phyloP scores from a whole-genome alignment of 2,113 vertebrate genomes.

The Bungarus multicinctus region DNA sequence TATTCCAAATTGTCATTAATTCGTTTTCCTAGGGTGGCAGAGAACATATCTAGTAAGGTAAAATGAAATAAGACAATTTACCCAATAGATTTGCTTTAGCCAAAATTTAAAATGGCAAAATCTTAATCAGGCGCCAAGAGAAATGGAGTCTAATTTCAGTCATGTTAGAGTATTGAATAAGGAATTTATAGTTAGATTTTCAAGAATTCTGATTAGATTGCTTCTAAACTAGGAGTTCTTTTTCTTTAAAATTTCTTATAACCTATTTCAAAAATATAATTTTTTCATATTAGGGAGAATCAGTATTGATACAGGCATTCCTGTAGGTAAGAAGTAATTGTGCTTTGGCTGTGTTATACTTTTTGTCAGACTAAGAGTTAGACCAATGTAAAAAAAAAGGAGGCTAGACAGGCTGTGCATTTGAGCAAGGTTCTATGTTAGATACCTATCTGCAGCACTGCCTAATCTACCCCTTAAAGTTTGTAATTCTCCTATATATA shows the following conservation, averaged over 20 bases:
- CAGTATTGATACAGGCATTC: background rate
- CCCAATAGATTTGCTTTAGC: background rate
- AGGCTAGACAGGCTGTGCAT: background rate
- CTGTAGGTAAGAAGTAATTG: background rate
- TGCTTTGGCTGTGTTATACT: background rate
- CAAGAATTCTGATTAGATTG: background rate
- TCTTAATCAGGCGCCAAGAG: background rate
- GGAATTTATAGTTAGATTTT: background rate
- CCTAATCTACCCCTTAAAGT: background rate
- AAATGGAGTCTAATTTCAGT: background rate
- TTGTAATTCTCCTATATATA: background rate
- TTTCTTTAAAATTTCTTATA: background rate
- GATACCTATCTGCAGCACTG: background rate
- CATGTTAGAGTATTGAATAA: background rate
- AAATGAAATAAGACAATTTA: background rate
- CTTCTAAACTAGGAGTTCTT: background rate
- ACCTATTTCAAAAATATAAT: background rate
- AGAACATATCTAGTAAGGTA: background rate
- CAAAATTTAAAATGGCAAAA: background rate
- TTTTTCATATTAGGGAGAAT: background rate
- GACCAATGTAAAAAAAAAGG: background rate
- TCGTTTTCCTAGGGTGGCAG: background rate
- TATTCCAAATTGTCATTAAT: background rate
- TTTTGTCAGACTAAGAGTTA: background rate
- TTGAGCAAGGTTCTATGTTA: background rate